These are phyloP conservation scores for Tricholauxania praeusta DNA, from an alignment of 2,888 invertebrate species.

Conservation along the genomic window DNA sequence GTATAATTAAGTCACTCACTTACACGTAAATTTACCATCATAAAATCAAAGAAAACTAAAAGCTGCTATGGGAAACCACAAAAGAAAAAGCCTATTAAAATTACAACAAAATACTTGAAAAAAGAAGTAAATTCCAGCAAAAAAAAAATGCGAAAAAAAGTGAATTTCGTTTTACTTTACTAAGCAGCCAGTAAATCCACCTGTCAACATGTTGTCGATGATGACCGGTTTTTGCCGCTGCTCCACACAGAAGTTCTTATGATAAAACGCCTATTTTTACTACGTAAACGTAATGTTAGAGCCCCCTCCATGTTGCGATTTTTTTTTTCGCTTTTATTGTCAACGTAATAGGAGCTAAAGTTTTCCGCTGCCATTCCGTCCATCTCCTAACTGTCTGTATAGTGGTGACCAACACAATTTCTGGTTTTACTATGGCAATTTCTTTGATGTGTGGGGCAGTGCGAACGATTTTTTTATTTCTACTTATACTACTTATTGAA, in stretches of 20 bases:
- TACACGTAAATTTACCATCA: too few relatives aligned
- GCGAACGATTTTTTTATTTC: too few relatives aligned
- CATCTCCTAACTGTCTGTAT: too few relatives aligned
- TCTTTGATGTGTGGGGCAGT: too few relatives aligned
- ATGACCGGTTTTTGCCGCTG: neutral
- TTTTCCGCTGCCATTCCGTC: too few relatives aligned
- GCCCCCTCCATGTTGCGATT: neutral
- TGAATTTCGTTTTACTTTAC: constrained; percentile 1
- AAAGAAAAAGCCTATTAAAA: constrained; percentile 5
- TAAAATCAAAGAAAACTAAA: constrained; percentile 3
- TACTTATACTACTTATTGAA: too few relatives aligned
- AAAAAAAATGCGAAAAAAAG: neutral
- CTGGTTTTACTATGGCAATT: too few relatives aligned
- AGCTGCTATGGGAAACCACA: neutral
- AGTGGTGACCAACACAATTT: too few relatives aligned
- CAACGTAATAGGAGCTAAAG: neutral
- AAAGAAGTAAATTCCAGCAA: neutral
- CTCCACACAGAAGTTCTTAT: too few relatives aligned
- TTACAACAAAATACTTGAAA: neutral
- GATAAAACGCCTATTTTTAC: too few relatives aligned
- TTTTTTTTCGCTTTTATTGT: neutral
- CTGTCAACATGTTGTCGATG: constrained; percentile 13
- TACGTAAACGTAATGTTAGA: neutral
- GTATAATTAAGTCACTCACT: too few relatives aligned
- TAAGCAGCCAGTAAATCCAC: constrained; percentile 1